phyloP scores from a whole-genome alignment of 2,113 vertebrate genomes.

The Caretta caretta region DNA sequence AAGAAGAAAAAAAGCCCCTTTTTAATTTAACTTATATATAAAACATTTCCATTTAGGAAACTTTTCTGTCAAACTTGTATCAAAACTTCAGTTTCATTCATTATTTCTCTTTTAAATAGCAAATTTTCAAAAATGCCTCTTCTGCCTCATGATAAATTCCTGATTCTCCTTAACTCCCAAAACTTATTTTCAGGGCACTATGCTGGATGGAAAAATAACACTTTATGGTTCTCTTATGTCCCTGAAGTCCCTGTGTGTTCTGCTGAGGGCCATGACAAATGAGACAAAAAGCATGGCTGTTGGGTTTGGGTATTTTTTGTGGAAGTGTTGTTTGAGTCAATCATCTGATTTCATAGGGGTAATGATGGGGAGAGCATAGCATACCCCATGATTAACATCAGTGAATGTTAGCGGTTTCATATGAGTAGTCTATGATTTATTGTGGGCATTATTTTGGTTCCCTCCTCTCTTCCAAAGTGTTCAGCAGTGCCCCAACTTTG shows the following conservation, averaged over 20 bases:
- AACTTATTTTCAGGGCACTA: neutral
- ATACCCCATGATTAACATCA: neutral
- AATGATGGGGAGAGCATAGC: neutral
- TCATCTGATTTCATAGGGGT: neutral
- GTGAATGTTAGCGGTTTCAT: constrained; percentile 6
- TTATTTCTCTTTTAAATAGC: constrained; percentile 26
- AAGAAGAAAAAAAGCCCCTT: neutral
- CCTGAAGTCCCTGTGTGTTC: neutral
- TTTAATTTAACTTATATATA: neutral
- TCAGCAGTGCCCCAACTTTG: constrained; percentile 13
- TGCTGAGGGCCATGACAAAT: neutral
- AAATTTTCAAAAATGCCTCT: neutral
- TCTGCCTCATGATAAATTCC: neutral
- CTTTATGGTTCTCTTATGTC: neutral
- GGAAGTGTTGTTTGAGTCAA: neutral
- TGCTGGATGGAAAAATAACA: neutral
- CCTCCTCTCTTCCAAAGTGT: constrained; percentile 43
- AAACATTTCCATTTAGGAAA: constrained; percentile 45
- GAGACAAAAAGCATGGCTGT: neutral
- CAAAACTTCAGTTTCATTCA: constrained; percentile 30
- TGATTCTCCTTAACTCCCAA: constrained; percentile 10
- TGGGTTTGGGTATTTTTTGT: neutral
- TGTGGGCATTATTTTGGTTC: constrained; percentile 41
- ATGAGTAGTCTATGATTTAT: constrained; percentile 65
- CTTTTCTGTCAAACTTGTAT: neutral